Evolutionary conservation across 2,113 vertebrate genomes (phyloP), one percentile per base, ranked within the genome.

Genomic region (Cariama cristata): DNA sequence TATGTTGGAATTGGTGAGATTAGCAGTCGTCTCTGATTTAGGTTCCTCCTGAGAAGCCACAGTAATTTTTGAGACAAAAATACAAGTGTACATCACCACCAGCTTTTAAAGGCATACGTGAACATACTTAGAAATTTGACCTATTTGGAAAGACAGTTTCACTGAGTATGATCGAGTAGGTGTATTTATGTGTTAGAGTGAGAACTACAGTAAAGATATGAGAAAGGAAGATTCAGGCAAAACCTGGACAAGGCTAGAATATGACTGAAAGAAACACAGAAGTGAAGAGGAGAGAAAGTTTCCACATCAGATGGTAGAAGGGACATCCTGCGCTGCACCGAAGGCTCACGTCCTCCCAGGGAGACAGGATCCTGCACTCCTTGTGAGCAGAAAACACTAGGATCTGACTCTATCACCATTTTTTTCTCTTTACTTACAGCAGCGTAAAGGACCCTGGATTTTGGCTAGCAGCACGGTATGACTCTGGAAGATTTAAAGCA

Each of bases 81-180:
- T 56, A 32, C 18, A 40, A 49, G 32, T 62, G 33, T 49, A 35
- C 14, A 13, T 28, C 88, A 62, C 10, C 28, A 33, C 9, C 2
- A 0, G 40, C 92, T 90, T 83, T 69, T 79, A 79, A 95, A 92
- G 30, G 11, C 30, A 23, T 49, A 22, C 0, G 1, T 64, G 40
- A 79, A 68, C 68, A 86, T 44, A 56, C 79, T 92, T 88, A 92
- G 85, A 83, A 92, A 86, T 82, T n/a, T 68, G 79, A 92, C 60
- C 79, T 93, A 33, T 92, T 92, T 93, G 79, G 49, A 82, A 90
- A 93, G 79, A 72, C 53, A 86, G 8, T 7, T 90, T 90, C 30
- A 42, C 58, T 28, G 44, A 60, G 35, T 35, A 28, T 26, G 50
- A 60, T 45, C 0, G 1, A 76, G 58, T 79, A 68, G 32, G 73